A percentile compares a stretch with the other conserved stretches of the same genome.
Evolutionary conservation across 2,797 vertebrate genomes (phyloP).

Genomic region (Chiloscyllium punctatum): DNA sequence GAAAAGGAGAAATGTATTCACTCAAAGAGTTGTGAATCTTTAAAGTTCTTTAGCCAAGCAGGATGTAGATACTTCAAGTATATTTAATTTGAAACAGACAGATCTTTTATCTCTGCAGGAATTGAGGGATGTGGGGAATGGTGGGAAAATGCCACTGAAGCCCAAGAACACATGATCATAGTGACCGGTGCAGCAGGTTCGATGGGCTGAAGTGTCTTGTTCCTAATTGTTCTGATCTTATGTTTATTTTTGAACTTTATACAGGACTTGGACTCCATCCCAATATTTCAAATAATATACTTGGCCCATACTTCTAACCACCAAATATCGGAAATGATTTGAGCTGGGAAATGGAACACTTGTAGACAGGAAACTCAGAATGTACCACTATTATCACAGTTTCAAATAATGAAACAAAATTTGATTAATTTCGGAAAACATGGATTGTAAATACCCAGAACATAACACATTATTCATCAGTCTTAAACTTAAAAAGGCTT

Average conservation of each 20-base stretch:
- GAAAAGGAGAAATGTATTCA: background rate
- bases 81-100: background rate
- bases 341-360: slow-evolving; percentile 10
- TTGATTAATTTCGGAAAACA: background rate
- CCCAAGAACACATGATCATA: background rate
- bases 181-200: background rate
- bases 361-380: background rate
- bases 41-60: background rate
- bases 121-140: background rate
- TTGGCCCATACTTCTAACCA: background rate
- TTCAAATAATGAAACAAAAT: background rate
- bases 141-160: background rate
- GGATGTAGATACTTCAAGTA: background rate
- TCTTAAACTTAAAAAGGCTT: background rate
- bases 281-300: background rate
- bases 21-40: background rate
- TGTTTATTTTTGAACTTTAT: background rate
- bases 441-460: background rate
- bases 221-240: background rate
- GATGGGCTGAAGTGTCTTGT: background rate
- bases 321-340: background rate
- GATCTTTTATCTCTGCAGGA: background rate
- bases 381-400: background rate
- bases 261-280: background rate
- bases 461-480: background rate